Base-by-base conservation (phyloP, 2,888 invertebrate species). In the Agrypnus murinus region DNA sequence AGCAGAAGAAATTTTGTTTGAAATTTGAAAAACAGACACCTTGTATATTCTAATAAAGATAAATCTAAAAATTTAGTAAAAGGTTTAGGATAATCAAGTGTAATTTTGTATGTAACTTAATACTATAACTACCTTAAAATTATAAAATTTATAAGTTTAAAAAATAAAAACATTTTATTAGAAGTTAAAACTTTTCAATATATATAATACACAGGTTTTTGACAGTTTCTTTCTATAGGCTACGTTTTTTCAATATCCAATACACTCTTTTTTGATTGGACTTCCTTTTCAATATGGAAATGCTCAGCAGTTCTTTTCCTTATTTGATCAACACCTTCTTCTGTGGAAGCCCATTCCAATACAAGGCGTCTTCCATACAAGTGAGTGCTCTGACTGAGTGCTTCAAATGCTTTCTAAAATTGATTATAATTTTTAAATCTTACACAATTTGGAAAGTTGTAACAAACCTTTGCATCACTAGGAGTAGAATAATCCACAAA, bases 311-410 rank as follows among this genome's bases (percentile, higher is more conserved):
- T 96, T 79, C 96, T 90, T 86, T 95, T 95, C 72, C 98, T 89
- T 69, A 98, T 87, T 73, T 93, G 90, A 10, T 92, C 92, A 6
- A 98, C 88, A 73, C 91, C 91, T 82, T 88, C 89, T 36, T 92
- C 91, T 57, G 92, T 89, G 66, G 93, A 90, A 0, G 97, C 96
- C 99, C 99, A 99, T 87, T 99, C 98, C 70, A 99, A 86, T 0
- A 97, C 98, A 79, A 99, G 87, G 65, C 98, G 89, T 75, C 99
- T 90, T 0, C 99, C 99, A 85, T 97, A 99, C 86, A 99, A 93
- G 90, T 99, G 99, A 64, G 99, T 99, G 80, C 98, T 98, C 84
- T 95, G 95, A 78, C 94, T 92, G n/a, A 98, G 84, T 0, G 96
- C 93, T 74, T 96, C 94, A 85, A 98, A 97, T 0, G 99, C 99